Conservation (phyloP, 2,113 vertebrate species). For the Agapornis roseicollis region DNA sequence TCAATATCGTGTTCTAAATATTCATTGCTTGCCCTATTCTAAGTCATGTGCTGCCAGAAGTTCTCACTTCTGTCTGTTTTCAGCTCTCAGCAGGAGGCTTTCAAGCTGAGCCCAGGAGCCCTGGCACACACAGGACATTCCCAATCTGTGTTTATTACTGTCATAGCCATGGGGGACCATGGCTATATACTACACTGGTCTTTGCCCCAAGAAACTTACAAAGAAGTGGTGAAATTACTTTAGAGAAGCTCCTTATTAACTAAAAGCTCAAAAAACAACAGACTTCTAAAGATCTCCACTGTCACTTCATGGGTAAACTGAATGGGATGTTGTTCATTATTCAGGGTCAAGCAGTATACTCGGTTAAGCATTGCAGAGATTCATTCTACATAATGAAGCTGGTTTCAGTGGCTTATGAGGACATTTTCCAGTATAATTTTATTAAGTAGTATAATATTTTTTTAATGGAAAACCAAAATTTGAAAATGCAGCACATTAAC, state of each 20-base stretch:
- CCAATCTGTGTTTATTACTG: background rate
- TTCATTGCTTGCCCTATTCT: background rate
- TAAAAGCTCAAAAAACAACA: background rate
- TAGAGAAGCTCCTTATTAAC: background rate
- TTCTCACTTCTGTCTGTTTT: background rate
- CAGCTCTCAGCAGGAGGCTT: background rate
- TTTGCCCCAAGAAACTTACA: background rate
- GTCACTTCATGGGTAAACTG: background rate
- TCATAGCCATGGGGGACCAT: background rate
- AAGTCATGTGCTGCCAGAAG: background rate
- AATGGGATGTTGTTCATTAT: background rate
- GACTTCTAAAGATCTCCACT: background rate
- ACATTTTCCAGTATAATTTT: background rate
- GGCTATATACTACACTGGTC: background rate
- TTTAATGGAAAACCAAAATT: background rate
- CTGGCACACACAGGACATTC: accelerated
- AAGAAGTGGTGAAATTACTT: background rate
- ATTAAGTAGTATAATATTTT: background rate
- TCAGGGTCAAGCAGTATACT: background rate
- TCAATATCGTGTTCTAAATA: background rate
- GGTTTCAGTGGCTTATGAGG: background rate
- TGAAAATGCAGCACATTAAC: background rate
- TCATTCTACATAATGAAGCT: accelerated
- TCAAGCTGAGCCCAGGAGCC: background rate
- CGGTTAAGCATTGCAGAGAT: background rate